Evolutionary conservation across 2,113 vertebrate genomes (phyloP), one percentile per base, ranked within the genome.

Genomic region (Colinus virginianus): DNA sequence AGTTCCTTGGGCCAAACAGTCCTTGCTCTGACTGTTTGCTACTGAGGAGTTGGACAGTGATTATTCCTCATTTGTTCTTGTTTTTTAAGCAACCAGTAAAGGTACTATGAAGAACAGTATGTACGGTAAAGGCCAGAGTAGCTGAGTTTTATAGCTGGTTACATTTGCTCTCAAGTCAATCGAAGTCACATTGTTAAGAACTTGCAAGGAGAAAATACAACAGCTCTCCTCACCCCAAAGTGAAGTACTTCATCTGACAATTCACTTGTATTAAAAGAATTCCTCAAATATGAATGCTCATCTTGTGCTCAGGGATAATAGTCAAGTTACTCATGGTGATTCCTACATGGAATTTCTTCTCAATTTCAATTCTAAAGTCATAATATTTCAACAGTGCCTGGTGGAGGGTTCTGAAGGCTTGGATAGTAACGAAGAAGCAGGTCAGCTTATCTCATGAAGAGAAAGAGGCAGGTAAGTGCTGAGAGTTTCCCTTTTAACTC

Each of bases 1-100:
- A 87, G 89, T 69, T 88, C 84, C 76, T 55, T 66, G 78, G 89
- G 75, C 75, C 84, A 79, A 88, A 63, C 43, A 84, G 72, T 84
- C 45, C 45, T 90, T 62, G 30, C 49, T 53, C 7, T 53, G 48
- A 84, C 62, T 87, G 38, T 88, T 89, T 77, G n/a, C 32, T 92
- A n/a, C 70, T 66, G 38, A 19, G 32, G 25, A 92, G 91, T 87
- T 66, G 58, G 46, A 59, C 45, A 66, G 58, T 13, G 26, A 55
- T 84, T 84, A 82, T 72, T 28, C 7, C 23, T 69, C 34, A 56
- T 79, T 72, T 42, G 67, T 61, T 78, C 34, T 74, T 28, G 3
- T 45, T 79, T 74, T 70, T 34, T 7, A 43, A 5, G 15, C 43
- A 59, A 5, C 5, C 5, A 56, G 17, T 18, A 23, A 32, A 62